These are phyloP conservation scores for Synanthedon vespiformis DNA, from an alignment of 2,888 invertebrate species.

Conservation along the genomic window DNA sequence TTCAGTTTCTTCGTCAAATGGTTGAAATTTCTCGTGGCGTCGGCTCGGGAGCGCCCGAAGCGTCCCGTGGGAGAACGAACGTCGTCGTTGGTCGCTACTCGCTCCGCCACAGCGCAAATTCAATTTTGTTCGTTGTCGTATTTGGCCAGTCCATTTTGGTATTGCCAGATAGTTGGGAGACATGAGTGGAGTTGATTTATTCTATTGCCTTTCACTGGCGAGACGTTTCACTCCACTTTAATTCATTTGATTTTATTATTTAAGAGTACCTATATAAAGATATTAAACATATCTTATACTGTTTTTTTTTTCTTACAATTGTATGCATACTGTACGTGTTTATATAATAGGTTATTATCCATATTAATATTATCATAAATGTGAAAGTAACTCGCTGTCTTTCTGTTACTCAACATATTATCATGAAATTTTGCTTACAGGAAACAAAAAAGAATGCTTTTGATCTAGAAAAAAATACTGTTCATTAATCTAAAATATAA, in stretches of 20 bases:
- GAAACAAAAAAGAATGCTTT: too few relatives aligned
- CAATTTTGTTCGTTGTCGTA: constrained; percentile 48
- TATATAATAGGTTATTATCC: too few relatives aligned
- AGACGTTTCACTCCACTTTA: constrained; percentile 7
- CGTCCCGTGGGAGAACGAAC: constrained; percentile 26
- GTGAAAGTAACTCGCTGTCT: too few relatives aligned
- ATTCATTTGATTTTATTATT: background rate
- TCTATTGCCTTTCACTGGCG: constrained; percentile 15
- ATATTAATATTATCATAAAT: too few relatives aligned
- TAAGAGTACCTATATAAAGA: too few relatives aligned
- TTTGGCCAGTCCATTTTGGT: constrained; percentile 44
- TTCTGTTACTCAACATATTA: too few relatives aligned
- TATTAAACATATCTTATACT: too few relatives aligned
- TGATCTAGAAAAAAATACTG: too few relatives aligned
- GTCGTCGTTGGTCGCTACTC: constrained; percentile 24
- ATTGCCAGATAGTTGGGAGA: constrained; percentile 34
- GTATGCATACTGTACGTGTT: too few relatives aligned
- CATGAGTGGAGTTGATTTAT: constrained; percentile 27
- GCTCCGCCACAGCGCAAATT: constrained; percentile 37
- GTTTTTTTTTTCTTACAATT: too few relatives aligned
- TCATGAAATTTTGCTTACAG: too few relatives aligned
- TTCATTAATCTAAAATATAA: too few relatives aligned
- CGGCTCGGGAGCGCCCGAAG: constrained; percentile 16
- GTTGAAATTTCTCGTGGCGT: constrained; percentile 24
- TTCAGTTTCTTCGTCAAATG: constrained; percentile 17